Base-by-base conservation (phyloP, 2,797 vertebrate species). In the Eremophila alpestris region DNA sequence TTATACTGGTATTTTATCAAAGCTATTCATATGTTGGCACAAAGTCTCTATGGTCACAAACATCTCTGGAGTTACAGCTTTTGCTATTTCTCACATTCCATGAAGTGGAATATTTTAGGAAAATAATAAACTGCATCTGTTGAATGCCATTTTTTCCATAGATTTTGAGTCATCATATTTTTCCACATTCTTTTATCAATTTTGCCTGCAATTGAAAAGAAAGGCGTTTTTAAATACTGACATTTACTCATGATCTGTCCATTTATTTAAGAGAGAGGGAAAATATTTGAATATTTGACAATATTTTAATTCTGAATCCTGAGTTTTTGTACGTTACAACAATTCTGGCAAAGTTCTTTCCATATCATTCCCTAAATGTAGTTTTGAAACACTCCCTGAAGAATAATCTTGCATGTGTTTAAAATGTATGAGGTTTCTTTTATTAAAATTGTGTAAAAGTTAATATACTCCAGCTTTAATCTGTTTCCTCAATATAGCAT, bases 351-450 rank as follows among this genome's bases (percentile, higher is more conserved):
- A 68, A 83, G 2, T 7, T 94, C 32, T 62, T 87, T 93, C 26
- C 34, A 64, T 43, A 78, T 60, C 11, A 48, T 78, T 80, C 54
- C 36, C 58, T 75, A 67, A 85, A 77, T 41, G 41, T 38, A 71
- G 30, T 71, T 94, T 86, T 86, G 22, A 86, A 93, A 54, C 10
- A 60, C 16, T 48, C 52, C 59, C 73, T 64, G 34, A 91, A 91
- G 82, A 74, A 80, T 80, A 87, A 71, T 83, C 64, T 71, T 87
- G 17, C 51, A 60, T 54, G 10, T 68, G 27, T 71, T 94, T 89
- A 94, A 93, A 89, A 93, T 68, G 49, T 34, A 94, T 94, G 71
- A 81, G 26, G 20, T 27, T 71, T 78, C 30, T 54, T 85, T 86
- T 85, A 78, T 91, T 81, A 81, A 91, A 92, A 92, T 58, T 63